Conservation (phyloP, 2,113 vertebrate species). For the Varanus komodoensis region DNA sequence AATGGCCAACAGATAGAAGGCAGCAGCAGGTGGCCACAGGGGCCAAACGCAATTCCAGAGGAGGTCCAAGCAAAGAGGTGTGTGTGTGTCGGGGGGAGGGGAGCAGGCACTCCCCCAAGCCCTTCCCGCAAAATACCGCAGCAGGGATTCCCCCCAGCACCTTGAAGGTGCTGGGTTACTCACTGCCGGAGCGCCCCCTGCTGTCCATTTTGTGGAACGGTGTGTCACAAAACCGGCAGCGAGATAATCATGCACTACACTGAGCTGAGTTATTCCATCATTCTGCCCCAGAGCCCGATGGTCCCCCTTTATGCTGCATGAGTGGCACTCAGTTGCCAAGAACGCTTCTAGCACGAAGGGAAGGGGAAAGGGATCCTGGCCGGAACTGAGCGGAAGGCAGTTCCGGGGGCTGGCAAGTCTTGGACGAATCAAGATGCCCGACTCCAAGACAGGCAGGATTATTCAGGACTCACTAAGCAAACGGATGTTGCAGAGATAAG, state of each 20-base stretch:
- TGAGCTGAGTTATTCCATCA: not conserved
- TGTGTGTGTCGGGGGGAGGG: too few species aligned
- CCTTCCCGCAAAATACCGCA: not conserved
- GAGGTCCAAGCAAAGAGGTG: not conserved
- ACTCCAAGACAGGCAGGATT: not conserved
- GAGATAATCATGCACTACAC: not conserved
- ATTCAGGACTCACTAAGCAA: not conserved
- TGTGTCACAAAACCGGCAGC: not conserved
- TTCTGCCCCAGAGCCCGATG: not conserved
- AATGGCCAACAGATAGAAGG: too few species aligned
- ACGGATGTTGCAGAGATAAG: not conserved
- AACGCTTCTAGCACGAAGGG: not conserved
- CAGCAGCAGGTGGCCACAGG: too few species aligned
- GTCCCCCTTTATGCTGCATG: not conserved
- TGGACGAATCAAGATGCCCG: too few species aligned
- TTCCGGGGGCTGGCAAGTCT: not conserved
- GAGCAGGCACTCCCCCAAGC: too few species aligned
- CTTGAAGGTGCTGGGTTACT: not conserved
- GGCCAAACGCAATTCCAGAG: too few species aligned
- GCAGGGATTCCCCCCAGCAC: too few species aligned
- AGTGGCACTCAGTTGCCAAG: not conserved
- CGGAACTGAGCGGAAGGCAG: not conserved
- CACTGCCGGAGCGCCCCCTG: not conserved
- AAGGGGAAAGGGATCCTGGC: not conserved
- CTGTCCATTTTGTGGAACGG: not conserved